Evolutionary conservation across 2,797 vertebrate species (phyloP).

Genomic region (Muscicapa comitata): DNA sequence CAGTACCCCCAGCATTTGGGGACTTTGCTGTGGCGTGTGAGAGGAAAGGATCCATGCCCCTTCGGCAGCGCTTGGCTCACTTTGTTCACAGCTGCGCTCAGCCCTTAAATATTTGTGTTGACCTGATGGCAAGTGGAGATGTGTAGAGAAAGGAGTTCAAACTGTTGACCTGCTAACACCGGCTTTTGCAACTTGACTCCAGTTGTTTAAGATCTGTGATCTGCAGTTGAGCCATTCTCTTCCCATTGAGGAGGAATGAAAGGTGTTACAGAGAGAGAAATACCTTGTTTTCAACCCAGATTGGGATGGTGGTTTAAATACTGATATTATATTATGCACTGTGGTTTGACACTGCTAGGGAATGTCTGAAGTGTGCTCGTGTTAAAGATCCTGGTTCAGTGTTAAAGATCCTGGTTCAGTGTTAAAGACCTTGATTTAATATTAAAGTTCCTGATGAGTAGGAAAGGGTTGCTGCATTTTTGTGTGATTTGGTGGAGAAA

Average conservation of each 20-base stretch:
- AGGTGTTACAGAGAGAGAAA: background rate
- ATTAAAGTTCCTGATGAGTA: background rate
- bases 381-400: background rate
- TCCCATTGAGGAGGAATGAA: constrained; percentile 8
- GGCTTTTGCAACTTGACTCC: constrained; percentile 37
- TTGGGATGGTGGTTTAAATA: background rate
- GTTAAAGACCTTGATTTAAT: background rate
- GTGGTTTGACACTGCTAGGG: background rate
- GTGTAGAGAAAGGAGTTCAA: constrained; percentile 42
- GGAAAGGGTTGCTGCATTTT: background rate
- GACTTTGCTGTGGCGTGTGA: background rate
- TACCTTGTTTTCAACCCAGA: background rate
- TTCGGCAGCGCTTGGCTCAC: background rate
- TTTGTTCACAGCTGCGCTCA: constrained; percentile 27
- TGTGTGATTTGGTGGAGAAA: background rate
- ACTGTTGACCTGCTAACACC: constrained; percentile 38
- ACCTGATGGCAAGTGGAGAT: constrained; percentile 39
- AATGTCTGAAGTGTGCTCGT: background rate
- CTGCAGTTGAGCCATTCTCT: constrained; percentile 35
- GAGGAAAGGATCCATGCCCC: background rate
- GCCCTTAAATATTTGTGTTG: constrained; percentile 42
- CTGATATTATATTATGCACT: background rate
- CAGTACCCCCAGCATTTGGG: accelerated
- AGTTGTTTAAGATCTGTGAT: constrained; percentile 18
- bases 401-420: background rate